These are phyloP conservation scores for Mionectes macconnelli DNA, from an alignment of 2,113 vertebrate species.

Conservation along the genomic window DNA sequence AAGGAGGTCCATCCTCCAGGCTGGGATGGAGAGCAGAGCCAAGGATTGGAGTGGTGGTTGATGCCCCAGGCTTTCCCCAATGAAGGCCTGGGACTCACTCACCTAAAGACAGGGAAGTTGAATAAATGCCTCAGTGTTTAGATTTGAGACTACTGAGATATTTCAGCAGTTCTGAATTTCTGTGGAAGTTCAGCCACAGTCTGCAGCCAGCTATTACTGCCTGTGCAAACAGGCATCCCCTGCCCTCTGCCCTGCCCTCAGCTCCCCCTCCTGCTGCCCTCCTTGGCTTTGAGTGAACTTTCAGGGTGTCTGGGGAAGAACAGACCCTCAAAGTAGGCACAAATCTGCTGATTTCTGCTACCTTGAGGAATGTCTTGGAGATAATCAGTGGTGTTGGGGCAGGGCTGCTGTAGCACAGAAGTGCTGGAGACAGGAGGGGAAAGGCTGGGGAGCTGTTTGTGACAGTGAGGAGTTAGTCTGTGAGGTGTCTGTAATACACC, in stretches of 20 bases:
- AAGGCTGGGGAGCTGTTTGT: not conserved
- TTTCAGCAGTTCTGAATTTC: not conserved
- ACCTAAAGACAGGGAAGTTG: not conserved
- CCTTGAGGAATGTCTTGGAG: not conserved
- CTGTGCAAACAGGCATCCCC: not conserved
- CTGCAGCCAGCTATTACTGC: not conserved
- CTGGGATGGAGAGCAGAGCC: not conserved
- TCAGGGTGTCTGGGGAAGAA: not conserved
- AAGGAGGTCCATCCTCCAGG: not conserved
- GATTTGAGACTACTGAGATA: not conserved
- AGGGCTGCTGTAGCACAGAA: not conserved
- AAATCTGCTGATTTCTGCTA: not conserved
- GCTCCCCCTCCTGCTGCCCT: not conserved
- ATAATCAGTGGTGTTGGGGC: not conserved
- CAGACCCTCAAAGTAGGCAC: not conserved
- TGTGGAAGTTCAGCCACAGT: not conserved
- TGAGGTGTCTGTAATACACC: not conserved
- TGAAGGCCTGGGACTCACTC: not conserved
- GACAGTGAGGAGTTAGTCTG: not conserved
- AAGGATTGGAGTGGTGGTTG: not conserved
- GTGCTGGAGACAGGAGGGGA: not conserved
- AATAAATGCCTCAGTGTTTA: not conserved
- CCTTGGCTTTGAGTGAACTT: not conserved
- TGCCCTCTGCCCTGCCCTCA: not conserved
- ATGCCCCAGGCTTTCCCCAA: not conserved